Base-by-base conservation (phyloP, 2,113 vertebrate genomes). In the Halcyon malimbica region DNA sequence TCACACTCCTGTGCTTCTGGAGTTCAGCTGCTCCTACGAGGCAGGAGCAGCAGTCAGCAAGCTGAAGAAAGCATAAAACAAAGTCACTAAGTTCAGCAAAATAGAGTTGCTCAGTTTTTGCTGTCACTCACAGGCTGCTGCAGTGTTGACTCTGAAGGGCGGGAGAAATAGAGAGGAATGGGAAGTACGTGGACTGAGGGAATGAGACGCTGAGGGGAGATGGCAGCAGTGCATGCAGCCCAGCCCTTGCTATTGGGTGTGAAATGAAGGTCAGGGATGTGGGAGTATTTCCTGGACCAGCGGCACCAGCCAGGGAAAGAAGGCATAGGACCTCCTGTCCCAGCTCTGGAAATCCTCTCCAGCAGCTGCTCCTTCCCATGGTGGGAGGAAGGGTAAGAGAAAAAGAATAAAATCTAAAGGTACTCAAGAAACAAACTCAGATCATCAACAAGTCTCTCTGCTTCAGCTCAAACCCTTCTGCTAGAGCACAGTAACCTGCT, bases 121-220 rank as follows among this genome's bases (percentile, higher is more conserved):
- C 77, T 74, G 81, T 65, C 89, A 77, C 46, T 95, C 89, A 39
- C 39, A 53, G 50, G 48, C n/a, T 78, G 70, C 74, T 64, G 89
- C 64, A 25, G 69, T 65, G 84, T 71, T 82, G 94, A 79, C 77
- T 94, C 65, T 69, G 83, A 41, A 81, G 88, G 83, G 93, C 41
- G 64, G 73, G 83, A 94, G 81, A 25, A 87, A 87, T 44, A 54
- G 78, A 95, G 63, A 83, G 37, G 54, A 89, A 84, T 35, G 87
- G 20, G 44, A 60, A 65, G 28, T 11, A 50, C 0, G 0, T 24
- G 73, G 67, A 67, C 50, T 83, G 80, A 81, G 91, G 87, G 69
- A 86, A 86, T 21, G 53, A 67, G 67, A 65, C 44, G 60, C 24
- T 42, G 21, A 60, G 81, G 33, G 70, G 62, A 91, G 56, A 78